Base-by-base conservation (phyloP, 2,888 invertebrate species). In the Crepidodera aurea region DNA sequence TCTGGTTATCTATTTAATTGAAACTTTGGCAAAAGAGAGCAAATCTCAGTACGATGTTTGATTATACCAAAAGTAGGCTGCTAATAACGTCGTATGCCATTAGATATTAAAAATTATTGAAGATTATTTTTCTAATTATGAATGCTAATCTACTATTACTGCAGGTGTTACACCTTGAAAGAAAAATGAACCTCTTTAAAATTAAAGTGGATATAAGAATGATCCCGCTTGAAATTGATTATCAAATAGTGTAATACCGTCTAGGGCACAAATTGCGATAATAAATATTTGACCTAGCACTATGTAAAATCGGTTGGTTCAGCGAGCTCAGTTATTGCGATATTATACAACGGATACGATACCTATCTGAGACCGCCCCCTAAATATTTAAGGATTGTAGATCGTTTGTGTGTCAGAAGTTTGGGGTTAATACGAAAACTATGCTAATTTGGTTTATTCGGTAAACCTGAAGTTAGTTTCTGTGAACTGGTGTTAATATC, bases 371-470 rank as follows among this genome's bases (percentile, higher is more conserved):
- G 27, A 54, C 58, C 55, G 32, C 58, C 58, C 53, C 53, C 51
- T 59, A 62, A 62, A 62, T 62, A 62, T 62, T 62, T 62, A 62
- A 59, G 62, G 62, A 59, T 62, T 59, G 62, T 54, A 59, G 62
- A 62, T 62, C 62, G 62, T 62, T 58, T 42, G 51, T 54, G 51
- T 62, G 62, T 62, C 62, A 62, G 58, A 62, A 62, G 53, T 62
- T 62, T 40, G 48, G 57, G 58, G 62, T 54, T 62, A 62, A 62
- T 58, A 62, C 58, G 62, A 62, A 62, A 62, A 62, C 62, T 62
- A 62, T 62, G 62, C 50, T 54, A 62, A 62, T 62, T 54, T 13
- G 50, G 58, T 50, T 58, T 42, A 62, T 27, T 34, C 54, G 58
- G 58, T 59, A 51, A 54, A 37, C 62, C 55, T 51, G 25, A 58